These are phyloP conservation scores for Pristionchus mayeri DNA, from an alignment of 2,888 invertebrate species.

Conservation along the genomic window DNA sequence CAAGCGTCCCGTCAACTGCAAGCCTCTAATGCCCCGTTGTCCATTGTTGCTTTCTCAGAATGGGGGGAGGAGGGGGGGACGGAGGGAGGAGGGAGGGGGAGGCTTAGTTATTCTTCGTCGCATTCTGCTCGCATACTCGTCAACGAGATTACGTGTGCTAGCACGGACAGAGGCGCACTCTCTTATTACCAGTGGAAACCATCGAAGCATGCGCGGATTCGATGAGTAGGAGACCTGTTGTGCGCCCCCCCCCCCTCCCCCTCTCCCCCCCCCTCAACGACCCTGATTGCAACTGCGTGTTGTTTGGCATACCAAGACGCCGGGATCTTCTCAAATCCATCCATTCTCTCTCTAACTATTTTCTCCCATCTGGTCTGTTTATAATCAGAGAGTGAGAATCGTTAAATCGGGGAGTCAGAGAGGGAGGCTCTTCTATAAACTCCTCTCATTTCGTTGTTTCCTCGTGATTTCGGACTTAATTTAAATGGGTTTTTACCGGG, in stretches of 20 bases:
- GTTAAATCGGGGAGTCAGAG: constrained; percentile 17
- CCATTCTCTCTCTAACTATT: not conserved
- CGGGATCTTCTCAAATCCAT: not conserved
- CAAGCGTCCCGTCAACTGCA: no score
- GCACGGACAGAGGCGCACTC: not conserved
- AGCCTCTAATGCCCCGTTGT: not conserved
- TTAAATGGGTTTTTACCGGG: constrained; percentile 14
- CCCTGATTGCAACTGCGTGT: not conserved
- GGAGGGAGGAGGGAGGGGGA: not conserved
- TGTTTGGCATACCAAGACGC: not conserved
- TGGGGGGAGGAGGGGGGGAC: not conserved
- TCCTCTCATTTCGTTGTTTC: constrained; percentile 19
- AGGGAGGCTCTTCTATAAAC: constrained; percentile 28
- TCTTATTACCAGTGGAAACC: constrained; percentile 17
- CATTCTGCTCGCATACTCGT: not conserved
- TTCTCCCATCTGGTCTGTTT: constrained; percentile 40
- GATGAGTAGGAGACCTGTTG: not conserved
- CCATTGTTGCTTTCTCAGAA: constrained; percentile 7
- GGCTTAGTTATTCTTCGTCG: not conserved
- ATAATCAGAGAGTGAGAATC: constrained; percentile 43
- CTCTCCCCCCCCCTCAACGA: not conserved
- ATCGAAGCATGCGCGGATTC: constrained; percentile 9
- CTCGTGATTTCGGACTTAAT: constrained; percentile 31
- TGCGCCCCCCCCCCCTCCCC: not conserved
- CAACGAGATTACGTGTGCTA: constrained; percentile 9